Evolutionary conservation across 2,113 vertebrate species (phyloP).

Genomic region (Prietella phreatophila): DNA sequence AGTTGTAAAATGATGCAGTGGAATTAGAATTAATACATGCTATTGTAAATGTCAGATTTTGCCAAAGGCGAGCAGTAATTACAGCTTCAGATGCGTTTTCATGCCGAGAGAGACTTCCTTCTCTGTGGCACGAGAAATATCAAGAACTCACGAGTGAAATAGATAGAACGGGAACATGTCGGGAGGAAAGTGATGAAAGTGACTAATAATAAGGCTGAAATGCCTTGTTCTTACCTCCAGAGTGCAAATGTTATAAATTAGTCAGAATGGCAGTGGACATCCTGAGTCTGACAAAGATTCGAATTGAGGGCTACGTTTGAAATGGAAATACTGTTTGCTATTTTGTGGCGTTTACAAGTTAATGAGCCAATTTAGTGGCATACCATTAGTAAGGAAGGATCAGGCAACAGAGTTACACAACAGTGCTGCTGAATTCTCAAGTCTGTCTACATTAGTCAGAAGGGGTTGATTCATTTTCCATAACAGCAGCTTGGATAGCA

Average conservation of each 20-base stretch:
- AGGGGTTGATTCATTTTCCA: background rate
- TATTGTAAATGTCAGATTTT: constrained; percentile 19
- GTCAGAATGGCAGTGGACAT: constrained; percentile 50
- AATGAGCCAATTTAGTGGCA: constrained; percentile 52
- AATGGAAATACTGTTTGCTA: constrained; percentile 66
- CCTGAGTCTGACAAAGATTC: constrained; percentile 59
- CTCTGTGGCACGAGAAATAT: background rate
- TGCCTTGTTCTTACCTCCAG: constrained; percentile 71
- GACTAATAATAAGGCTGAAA: constrained; percentile 68
- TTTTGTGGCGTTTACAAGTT: constrained; percentile 53
- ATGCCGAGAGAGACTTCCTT: background rate
- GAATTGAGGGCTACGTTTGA: constrained; percentile 60
- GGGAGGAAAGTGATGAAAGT: constrained; percentile 66
- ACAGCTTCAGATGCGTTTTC: constrained; percentile 16
- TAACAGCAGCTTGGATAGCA: background rate
- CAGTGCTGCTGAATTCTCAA: no score
- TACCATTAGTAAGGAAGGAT: constrained; percentile 37
- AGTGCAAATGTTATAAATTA: constrained; percentile 64
- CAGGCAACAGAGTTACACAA: constrained; percentile 32
- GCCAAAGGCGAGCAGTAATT: constrained; percentile 18
- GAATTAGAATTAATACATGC: constrained; percentile 7
- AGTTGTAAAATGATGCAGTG: background rate
- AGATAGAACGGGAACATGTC: background rate
- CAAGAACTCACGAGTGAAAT: background rate
- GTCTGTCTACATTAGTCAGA: background rate